phyloP scores from a whole-genome alignment of 53 echinoderm and acorn worm species.

The Stichopus horrens region DNA sequence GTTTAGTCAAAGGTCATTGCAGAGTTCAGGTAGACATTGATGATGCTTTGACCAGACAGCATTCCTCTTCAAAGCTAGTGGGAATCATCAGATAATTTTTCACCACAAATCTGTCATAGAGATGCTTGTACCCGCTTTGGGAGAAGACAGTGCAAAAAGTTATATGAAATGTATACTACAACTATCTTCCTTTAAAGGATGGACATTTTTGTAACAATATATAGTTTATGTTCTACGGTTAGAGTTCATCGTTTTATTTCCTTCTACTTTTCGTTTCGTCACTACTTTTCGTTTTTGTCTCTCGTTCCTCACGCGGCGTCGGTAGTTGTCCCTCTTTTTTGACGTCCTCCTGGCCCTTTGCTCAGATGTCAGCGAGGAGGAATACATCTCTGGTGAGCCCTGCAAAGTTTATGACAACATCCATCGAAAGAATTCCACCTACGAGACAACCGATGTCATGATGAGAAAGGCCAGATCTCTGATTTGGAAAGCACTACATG shows the following conservation, averaged over 20 bases:
- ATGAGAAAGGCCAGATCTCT: constrained; percentile 62
- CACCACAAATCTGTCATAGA: no score
- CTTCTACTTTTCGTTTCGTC: neutral
- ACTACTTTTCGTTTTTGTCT: neutral
- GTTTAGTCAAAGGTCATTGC: no score
- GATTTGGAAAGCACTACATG: constrained; percentile 79
- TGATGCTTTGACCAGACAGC: no score
- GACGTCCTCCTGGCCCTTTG: constrained; percentile 83
- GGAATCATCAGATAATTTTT: no score
- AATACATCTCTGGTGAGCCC: constrained; percentile 77
- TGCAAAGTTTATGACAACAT: constrained; percentile 69
- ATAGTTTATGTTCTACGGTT: neutral
- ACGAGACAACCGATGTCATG: constrained; percentile 49
- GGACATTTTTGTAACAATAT: neutral
- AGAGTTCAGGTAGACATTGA: no score
- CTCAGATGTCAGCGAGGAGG: constrained; percentile 68
- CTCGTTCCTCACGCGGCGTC: neutral
- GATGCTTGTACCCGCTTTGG: no score
- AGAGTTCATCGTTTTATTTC: neutral
- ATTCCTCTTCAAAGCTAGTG: no score
- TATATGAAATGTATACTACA: no score
- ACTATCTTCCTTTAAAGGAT: neutral
- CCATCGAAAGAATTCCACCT: constrained; percentile 46
- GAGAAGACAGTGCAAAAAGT: no score
- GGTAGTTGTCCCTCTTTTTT: constrained; percentile 88